Evolutionary conservation across 2,113 vertebrate species (phyloP), one percentile per base, ranked within the genome.

Genomic region (Melanostigma gelatinosum): DNA sequence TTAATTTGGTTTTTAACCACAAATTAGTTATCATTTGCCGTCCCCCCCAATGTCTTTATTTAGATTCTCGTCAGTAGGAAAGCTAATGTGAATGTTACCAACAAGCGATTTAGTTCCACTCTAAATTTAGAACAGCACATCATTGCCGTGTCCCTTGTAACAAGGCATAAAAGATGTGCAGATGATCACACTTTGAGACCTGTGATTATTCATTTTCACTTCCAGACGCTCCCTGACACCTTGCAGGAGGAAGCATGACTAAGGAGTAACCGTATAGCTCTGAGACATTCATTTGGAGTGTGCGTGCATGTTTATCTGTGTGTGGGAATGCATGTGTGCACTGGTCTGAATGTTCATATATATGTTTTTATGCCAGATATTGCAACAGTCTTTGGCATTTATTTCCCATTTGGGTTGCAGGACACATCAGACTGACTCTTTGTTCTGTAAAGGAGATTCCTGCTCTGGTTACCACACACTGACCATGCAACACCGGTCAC

Each of bases 151-250:
- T 84, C 69, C n/a, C 79, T 75, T 34, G 69, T 90, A 92, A 80
- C 82, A 74, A 85, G 77, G 38, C 72, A 65, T 75, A 79, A 88
- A 89, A 44, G 44, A 86, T 85, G 80, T 90, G 87, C 73, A 71
- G 77, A 83, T 65, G 60, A 81, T 94, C 88, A 87, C 92, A 91
- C 88, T 67, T 80, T 81, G 16, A 79, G 80, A 93, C 85, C 85
- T 85, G 90, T 68, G 81, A 91, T 93, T 61, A 85, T 90, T 85
- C 8, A 92, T 92, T 91, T 89, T 86, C 89, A 89, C 90, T 86
- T 91, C 24, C 69, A 70, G 63, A 48, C 12, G n/a, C 80, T 82
- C 22, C 11, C 67, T 84, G 72, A 90, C 80, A 89, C 82, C 61
- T 88, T 42, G 8, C 40, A 73, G 44, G 55, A 75, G 36, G 72